These are phyloP conservation scores for Artemisiospiza belli DNA, from an alignment of 2,113 vertebrate species.

Conservation along the genomic window DNA sequence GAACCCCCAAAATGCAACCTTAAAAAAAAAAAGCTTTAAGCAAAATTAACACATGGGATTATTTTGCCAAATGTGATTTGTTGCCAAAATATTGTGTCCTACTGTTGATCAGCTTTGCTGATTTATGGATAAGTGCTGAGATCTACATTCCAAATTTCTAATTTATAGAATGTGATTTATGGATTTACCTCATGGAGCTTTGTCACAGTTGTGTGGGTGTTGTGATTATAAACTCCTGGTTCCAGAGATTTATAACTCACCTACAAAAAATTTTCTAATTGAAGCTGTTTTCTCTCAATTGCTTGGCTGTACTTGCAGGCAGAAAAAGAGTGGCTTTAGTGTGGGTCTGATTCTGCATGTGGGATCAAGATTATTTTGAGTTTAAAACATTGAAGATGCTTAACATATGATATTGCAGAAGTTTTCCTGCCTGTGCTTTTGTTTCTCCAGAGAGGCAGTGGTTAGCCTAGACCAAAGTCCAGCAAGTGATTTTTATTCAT, in stretches of 20 bases:
- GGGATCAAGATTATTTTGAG: neutral
- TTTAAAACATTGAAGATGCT: neutral
- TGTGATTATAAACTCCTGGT: constrained; percentile 15
- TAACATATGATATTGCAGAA: neutral
- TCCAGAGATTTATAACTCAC: constrained; percentile 19
- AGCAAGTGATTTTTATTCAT: constrained; percentile 20
- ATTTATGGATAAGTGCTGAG: constrained; percentile 12
- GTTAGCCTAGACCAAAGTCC: neutral
- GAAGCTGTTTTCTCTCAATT: neutral
- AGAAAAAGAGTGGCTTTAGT: neutral
- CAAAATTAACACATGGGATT: neutral
- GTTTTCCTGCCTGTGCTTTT: neutral
- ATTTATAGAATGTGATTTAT: neutral
- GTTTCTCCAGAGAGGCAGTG: neutral
- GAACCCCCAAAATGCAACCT: neutral
- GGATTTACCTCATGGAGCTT: constrained; percentile 18
- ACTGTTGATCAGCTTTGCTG: constrained; percentile 15
- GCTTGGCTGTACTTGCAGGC: neutral
- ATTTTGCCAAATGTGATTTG: constrained; percentile 18
- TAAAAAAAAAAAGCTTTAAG: neutral
- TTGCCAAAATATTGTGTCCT: constrained; percentile 21
- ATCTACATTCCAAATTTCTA: constrained; percentile 42
- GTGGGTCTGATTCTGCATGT: neutral
- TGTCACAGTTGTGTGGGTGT: neutral
- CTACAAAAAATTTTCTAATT: neutral